Evolutionary conservation across 2,888 invertebrate species (phyloP), one percentile per base, ranked within the genome.

Genomic region (Idaea biselata): DNA sequence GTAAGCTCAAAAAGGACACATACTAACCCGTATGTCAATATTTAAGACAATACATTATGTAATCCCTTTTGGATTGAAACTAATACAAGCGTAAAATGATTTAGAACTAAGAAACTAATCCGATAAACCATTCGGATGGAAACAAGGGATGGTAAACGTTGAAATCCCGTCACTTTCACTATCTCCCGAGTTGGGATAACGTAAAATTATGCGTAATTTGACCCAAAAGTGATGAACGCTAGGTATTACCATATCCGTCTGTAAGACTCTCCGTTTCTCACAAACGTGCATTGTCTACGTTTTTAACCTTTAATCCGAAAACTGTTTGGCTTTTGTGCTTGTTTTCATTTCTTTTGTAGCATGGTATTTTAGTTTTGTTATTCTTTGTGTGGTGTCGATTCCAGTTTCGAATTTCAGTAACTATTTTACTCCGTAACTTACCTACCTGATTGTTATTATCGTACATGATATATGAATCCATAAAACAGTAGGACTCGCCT

Each of bases 181-280:
- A 67, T 67, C 62, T 67, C 61, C 31, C 61, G 53, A 54, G 16
- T 5, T 53, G 58, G 60, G 65, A 67, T 66, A 67, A 61, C 59
- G 61, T 60, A 64, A 67, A 69, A 70, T 68, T 69, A 71, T 72
- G 70, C 72, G 61, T 68, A 71, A 67, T 70, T 69, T 66, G 72
- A 70, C 68, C 68, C 66, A 67, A 67, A 69, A 66, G 67, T 68
- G 64, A 68, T 68, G 68, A 68, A 68, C 64, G 56, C 59, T 58
- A 61, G 59, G 60, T 65, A 70, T 66, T 69, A 67, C 53, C 65
- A 68, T 72, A 66, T 69, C 63, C 61, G 63, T 67, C 44, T 68
- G 64, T 65, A 66, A 68, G 53, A 65, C 62, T 62, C 61, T 60
- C 58, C 66, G 60, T 64, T 63, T 61, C 61, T 63, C 58, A 60